These are phyloP conservation scores for Carcharodon carcharias DNA, from an alignment of 2,797 vertebrate species.

Conservation along the genomic window DNA sequence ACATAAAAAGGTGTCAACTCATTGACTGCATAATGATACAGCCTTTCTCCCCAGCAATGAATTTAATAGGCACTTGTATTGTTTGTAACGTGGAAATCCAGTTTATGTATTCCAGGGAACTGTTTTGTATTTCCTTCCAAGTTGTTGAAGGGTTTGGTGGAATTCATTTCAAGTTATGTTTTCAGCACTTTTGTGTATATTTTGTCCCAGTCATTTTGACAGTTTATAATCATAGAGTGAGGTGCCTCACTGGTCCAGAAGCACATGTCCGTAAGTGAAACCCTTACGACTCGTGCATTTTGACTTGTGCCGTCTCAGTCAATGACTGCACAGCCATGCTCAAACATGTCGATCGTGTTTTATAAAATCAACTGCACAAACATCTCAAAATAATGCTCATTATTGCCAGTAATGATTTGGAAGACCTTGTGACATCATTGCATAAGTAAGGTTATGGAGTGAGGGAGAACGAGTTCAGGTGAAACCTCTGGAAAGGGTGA, in stretches of 20 bases:
- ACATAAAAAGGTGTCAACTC: conserved; percentile 18
- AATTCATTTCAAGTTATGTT: neutral
- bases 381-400: neutral
- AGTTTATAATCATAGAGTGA: neutral
- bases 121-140: neutral
- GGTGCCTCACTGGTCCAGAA: neutral
- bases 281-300: neutral
- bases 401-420: too few species aligned
- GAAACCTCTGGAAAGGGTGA: neutral
- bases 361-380: neutral
- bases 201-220: neutral
- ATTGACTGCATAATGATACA: conserved; percentile 20
- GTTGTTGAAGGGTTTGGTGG: neutral
- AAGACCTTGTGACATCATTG: neutral
- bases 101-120: neutral
- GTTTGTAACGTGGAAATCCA: neutral
- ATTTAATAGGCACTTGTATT: conserved; percentile 20
- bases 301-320: too few species aligned
- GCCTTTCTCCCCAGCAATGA: neutral
- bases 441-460: neutral
- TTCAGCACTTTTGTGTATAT: neutral
- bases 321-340: too few species aligned
- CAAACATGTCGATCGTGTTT: neutral
- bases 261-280: neutral
- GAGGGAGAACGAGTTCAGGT: neutral